Evolutionary conservation across 1,140 invertebrate species (phyloP), one percentile per base, ranked within the genome.

Genomic region (Zaprionus tsacasi): DNA sequence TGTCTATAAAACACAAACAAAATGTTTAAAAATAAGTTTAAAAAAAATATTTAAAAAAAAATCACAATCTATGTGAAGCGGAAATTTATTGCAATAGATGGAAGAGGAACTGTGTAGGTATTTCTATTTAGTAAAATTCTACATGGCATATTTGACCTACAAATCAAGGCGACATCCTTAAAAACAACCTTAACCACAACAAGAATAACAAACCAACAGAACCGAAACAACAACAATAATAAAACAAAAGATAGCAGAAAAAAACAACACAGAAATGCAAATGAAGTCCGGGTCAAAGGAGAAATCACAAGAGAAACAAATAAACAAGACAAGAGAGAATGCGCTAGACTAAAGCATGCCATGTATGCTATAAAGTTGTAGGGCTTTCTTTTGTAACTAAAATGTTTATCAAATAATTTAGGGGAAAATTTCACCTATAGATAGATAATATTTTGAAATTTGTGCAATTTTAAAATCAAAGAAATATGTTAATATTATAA

Each of bases 251-350:
- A 56, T 58, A 8, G 10, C 4, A 35, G 6, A 25, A 75, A 76
- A 64, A 71, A 83, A 21, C 21, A 21, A 21, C 21, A 21, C 21
- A 1, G 21, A 21, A 60, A 83, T 83, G 81, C 81, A 83, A 83
- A 83, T 83, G 73, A 83, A 65, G 64, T 54, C 73, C 21, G 57
- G 38, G 21, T 57, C 30, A 43, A 45, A 60, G 64, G 66, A 74
- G 78, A 85, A 83, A 83, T 74, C 81, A 71, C 61, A 78, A 74
- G 70, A 73, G 36, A 58, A 52, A 40, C 43, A 67, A 66, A 66
- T 50, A 76, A 65, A 48, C 40, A 40, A 12, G 15, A 30, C 4
- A 30, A 33, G 21, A 63, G 25, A 65, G 6, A 12, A 38, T 27
- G 21, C 10, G 27, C 6, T 27, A 33, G 17, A 50, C 45, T 25